Percentiles rank a stretch among this genome's conserved stretches.
Evolutionary conservation across 2,888 invertebrate genomes (phyloP).

Genomic region (Stomorhina lunata): DNA sequence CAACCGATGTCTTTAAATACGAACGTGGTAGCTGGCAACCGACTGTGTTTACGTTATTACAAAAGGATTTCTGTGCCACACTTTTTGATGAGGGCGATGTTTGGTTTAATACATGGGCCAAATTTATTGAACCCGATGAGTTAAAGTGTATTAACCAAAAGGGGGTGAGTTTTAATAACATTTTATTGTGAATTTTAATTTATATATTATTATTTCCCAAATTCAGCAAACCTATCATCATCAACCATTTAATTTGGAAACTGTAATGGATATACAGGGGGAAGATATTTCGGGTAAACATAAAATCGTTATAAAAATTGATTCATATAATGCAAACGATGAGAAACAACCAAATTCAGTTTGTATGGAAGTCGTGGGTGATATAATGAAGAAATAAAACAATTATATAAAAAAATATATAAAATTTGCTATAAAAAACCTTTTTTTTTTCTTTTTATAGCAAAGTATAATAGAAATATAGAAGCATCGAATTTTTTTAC

Average conservation of each 20-base stretch:
- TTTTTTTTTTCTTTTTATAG: no score
- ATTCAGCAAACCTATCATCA: constrained; percentile 56
- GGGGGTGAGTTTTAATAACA: constrained; percentile 30
- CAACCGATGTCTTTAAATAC: constrained; percentile 30
- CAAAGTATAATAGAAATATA: no score
- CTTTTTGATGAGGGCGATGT: constrained; percentile 21
- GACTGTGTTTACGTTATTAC: constrained; percentile 29
- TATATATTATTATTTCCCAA: not conserved
- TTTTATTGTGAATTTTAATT: not conserved
- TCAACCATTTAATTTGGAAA: constrained; percentile 36
- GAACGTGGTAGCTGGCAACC: constrained; percentile 53
- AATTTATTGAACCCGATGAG: constrained; percentile 34
- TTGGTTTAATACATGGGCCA: constrained; percentile 41
- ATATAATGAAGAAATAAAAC: constrained; percentile 39
- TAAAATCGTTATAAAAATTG: constrained; percentile 38
- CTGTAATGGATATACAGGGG: not conserved
- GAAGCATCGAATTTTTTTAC: no score
- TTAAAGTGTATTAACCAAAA: constrained; percentile 48
- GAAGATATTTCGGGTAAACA: constrained; percentile 41
- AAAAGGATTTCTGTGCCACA: constrained; percentile 33
- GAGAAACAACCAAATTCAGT: constrained; percentile 28
- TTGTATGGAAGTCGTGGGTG: constrained; percentile 41
- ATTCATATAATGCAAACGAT: constrained; percentile 5
- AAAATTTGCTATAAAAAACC: no score
- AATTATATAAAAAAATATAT: no score